These are phyloP conservation scores for Lissocephala sabroskyi DNA, from an alignment of 2,888 invertebrate genomes.

Conservation along the genomic window DNA sequence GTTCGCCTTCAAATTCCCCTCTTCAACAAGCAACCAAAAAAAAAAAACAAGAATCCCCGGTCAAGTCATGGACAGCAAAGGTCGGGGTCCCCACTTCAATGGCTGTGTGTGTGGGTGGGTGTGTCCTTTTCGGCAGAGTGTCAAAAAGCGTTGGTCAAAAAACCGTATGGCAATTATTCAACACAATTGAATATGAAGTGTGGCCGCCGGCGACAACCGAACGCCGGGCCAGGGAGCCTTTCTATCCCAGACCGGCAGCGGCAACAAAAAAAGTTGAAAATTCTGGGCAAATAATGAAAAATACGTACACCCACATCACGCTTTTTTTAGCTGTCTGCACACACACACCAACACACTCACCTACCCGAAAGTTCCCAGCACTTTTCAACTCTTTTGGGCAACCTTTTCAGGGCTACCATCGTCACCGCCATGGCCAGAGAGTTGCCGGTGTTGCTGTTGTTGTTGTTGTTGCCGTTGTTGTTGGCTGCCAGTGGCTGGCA, in stretches of 20 bases:
- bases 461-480: constrained; percentile 42
- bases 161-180: constrained; percentile 71
- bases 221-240: constrained; percentile 8
- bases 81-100: constrained; percentile 42
- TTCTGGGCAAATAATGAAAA: constrained; percentile 64
- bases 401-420: constrained; percentile 52
- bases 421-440: neutral
- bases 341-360: constrained; percentile 20
- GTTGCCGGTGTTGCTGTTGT: constrained; percentile 27
- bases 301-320: constrained; percentile 66
- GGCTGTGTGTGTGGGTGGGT: constrained; percentile 24
- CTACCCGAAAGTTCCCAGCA: constrained; percentile 22
- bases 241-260: neutral
- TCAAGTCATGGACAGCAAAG: too few species aligned
- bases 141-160: constrained; percentile 70
- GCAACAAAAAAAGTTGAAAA: constrained; percentile 50
- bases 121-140: constrained; percentile 67
- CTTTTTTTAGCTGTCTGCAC: constrained; percentile 61
- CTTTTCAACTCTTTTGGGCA: constrained; percentile 31
- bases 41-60: too few species aligned
- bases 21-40: too few species aligned
- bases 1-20: constrained; percentile 57
- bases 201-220: constrained; percentile 44
- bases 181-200: constrained; percentile 72
- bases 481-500: constrained; percentile 61